Evolutionary conservation across 2,113 vertebrate genomes (phyloP).

Genomic region (Machaerirhynchus nigripectus): DNA sequence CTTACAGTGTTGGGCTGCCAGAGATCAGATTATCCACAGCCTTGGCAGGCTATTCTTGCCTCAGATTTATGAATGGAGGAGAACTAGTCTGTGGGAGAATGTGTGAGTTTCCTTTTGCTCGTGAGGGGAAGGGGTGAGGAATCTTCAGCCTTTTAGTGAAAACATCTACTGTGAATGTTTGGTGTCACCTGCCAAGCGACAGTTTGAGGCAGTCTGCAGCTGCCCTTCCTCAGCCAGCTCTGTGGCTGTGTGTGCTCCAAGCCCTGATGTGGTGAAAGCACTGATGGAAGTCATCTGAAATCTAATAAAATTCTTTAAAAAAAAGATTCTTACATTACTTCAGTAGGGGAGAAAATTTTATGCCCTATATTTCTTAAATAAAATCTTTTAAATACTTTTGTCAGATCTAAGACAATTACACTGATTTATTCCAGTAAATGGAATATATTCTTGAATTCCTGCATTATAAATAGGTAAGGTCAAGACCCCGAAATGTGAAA

Average conservation of each 20-base stretch:
- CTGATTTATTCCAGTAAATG: constrained; percentile 10
- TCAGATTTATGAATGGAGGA: neutral
- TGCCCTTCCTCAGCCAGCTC: neutral
- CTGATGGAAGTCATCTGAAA: neutral
- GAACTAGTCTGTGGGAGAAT: neutral
- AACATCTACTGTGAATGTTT: neutral
- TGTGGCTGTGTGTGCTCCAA: neutral
- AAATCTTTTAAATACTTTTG: neutral
- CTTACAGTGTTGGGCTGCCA: accelerated
- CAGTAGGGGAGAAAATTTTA: neutral
- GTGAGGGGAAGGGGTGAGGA: neutral
- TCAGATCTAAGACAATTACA: neutral
- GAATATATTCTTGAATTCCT: neutral
- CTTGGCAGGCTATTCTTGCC: neutral
- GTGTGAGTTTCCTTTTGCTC: neutral
- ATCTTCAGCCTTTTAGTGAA: neutral
- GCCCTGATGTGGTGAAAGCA: neutral
- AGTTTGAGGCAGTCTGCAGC: neutral
- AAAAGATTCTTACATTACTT: neutral
- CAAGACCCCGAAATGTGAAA: neutral
- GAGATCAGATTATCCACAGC: neutral
- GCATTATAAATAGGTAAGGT: neutral
- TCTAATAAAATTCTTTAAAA: neutral
- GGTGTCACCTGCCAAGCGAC: neutral
- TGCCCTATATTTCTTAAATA: neutral